Base-by-base conservation (phyloP, 2,888 invertebrate species). In the Ashinkailepas kermadecensis region DNA sequence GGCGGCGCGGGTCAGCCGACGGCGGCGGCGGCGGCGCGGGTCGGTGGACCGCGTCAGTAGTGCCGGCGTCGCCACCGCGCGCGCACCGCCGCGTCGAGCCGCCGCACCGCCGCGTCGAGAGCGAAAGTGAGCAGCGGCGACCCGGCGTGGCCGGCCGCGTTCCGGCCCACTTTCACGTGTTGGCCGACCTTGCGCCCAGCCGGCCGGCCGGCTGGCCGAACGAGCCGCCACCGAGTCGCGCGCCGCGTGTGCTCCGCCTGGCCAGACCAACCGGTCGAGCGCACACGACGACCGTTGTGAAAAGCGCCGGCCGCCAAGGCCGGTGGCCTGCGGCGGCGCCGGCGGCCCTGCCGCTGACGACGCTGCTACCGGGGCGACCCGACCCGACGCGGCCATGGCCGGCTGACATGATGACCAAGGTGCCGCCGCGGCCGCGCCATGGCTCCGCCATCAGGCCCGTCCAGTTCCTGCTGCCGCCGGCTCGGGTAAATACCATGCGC, bases 401-500 rank as follows among this genome's bases (percentile, higher is more conserved):
- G 56, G 18, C 54, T 74, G 74, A 74, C 15, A 74, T 74, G 74
- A 74, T 54, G 56, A 74, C 74, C 74, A 74, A 74, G 74, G 74
- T 54, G 74, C 56, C 74, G 56, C 74, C 18, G 56, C 54, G 74
- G 56, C 74, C 56, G 74, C 74, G 74, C 74, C 74, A 74, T 74
- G 74, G 39, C 21, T 21, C 74, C 21, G 56, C 56, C 39, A 74
- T 74, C 54, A 54, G 74, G 21, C 74, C 74, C 56, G 74, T 74
- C 54, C 74, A 74, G 56, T 74, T 74, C 15, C 74, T 74, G 74
- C 74, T 74, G 74, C 74, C 23, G 74, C 74, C 23, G 23, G 64
- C 56, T 65, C 80, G 54, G 80, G 81, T 67, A 82, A 82, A 81
- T 62, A 65, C 25, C 59, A 15, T 7, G 59, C 59, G 59, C 59